These are phyloP conservation scores for Microhierax caerulescens DNA, from an alignment of 2,797 vertebrate genomes.

Conservation along the genomic window DNA sequence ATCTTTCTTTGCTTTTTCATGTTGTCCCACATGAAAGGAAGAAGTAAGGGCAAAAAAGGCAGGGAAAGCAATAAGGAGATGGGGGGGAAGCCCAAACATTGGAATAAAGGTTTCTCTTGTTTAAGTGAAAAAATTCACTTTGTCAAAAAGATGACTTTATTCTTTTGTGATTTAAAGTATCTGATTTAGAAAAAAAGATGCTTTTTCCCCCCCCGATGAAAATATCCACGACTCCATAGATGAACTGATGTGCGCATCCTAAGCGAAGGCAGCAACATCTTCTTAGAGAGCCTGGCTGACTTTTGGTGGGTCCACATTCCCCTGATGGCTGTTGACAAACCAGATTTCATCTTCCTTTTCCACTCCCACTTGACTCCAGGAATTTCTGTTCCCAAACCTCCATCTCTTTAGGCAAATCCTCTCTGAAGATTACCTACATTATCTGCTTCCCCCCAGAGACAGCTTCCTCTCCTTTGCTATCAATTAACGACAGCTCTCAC, in stretches of 20 bases:
- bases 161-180: neutral
- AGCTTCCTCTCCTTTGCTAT: conserved; percentile 32
- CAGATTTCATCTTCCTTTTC: neutral
- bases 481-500: conserved; percentile 42
- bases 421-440: conserved; percentile 61
- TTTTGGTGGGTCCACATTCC: neutral
- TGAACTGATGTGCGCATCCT: neutral
- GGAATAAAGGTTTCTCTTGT: neutral
- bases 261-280: neutral
- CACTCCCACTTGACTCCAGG: neutral
- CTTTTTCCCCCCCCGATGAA: neutral
- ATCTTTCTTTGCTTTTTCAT: neutral
- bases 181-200: neutral
- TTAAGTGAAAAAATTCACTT: neutral
- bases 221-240: neutral
- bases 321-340: neutral
- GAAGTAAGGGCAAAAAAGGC: neutral
- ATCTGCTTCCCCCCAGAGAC: conserved; percentile 37
- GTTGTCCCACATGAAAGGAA: neutral
- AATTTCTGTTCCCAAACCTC: conserved; percentile 31
- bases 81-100: accelerated
- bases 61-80: neutral
- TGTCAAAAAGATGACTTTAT: accelerated
- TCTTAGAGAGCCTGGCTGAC: neutral
- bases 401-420: conserved; percentile 57